Conservation (phyloP, 2,113 vertebrate species). For the Cardinalis cardinalis region DNA sequence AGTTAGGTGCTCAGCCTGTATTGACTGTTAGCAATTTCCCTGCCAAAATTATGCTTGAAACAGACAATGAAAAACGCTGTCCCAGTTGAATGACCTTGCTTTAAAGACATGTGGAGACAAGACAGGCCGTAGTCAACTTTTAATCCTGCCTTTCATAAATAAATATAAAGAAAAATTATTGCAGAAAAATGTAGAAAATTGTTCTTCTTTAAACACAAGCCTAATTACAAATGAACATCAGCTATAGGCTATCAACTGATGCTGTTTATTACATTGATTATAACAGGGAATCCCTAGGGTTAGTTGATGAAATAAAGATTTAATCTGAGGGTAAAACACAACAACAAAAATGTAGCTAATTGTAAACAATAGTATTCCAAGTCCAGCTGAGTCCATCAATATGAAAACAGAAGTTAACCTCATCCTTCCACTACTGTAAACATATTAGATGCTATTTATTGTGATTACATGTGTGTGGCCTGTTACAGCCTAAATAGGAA, state of each 20-base stretch:
- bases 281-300: constrained; percentile 76
- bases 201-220: constrained; percentile 72
- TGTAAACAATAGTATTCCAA: constrained; percentile 81
- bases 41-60: constrained; percentile 1
- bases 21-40: background rate
- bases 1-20: background rate
- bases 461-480: constrained; percentile 84
- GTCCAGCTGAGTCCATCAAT: constrained; percentile 82
- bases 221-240: constrained; percentile 69
- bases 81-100: background rate
- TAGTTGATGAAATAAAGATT: constrained; percentile 80
- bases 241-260: constrained; percentile 66
- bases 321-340: constrained; percentile 78
- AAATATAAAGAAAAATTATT: constrained; percentile 68
- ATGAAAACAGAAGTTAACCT: constrained; percentile 82
- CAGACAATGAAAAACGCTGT: background rate
- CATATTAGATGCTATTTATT: constrained; percentile 90
- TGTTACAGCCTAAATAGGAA: constrained; percentile 75
- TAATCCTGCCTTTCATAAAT: constrained; percentile 73
- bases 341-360: constrained; percentile 82
- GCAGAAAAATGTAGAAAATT: constrained; percentile 71
- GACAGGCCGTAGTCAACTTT: constrained; percentile 65
- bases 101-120: constrained; percentile 65
- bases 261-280: constrained; percentile 79
- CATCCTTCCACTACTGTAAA: constrained; percentile 87